phyloP scores from a whole-genome alignment of 2,113 vertebrate genomes.

The Micronisus gabar region DNA sequence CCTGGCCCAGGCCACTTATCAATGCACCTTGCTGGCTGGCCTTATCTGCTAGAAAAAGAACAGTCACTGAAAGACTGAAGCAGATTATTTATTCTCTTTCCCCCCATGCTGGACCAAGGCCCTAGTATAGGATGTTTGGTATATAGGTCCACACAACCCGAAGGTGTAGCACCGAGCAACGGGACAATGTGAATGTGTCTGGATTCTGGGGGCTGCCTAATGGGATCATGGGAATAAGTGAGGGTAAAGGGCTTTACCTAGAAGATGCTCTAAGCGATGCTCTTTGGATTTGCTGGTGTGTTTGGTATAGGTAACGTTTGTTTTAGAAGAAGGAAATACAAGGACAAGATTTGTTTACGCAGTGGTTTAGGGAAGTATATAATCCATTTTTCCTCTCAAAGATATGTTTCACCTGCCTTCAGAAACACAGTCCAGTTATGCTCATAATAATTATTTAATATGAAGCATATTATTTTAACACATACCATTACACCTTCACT shows the following conservation, averaged over 20 bases:
- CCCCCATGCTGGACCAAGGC: rapidly evolving
- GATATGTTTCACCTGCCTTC: neutral
- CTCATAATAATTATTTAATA: neutral
- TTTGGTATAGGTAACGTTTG: neutral
- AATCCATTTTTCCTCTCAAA: neutral
- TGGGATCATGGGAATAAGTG: too few species aligned
- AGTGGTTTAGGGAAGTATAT: neutral
- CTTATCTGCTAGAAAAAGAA: neutral
- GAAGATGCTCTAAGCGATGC: neutral
- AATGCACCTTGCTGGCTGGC: neutral
- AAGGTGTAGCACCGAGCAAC: neutral
- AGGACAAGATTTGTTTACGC: neutral
- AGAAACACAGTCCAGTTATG: neutral
- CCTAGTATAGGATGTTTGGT: neutral
- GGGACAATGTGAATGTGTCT: neutral
- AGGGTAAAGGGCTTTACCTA: neutral
- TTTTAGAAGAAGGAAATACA: neutral
- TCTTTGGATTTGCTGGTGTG: neutral
- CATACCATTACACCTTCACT: neutral
- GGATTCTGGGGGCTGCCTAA: neutral
- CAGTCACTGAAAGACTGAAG: neutral
- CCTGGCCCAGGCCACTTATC: neutral
- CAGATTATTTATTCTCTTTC: neutral
- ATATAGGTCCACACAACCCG: neutral
- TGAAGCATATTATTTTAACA: neutral